Evolutionary conservation across 2,888 invertebrate genomes (phyloP).

Genomic region (Sarcophaga caerulescens): DNA sequence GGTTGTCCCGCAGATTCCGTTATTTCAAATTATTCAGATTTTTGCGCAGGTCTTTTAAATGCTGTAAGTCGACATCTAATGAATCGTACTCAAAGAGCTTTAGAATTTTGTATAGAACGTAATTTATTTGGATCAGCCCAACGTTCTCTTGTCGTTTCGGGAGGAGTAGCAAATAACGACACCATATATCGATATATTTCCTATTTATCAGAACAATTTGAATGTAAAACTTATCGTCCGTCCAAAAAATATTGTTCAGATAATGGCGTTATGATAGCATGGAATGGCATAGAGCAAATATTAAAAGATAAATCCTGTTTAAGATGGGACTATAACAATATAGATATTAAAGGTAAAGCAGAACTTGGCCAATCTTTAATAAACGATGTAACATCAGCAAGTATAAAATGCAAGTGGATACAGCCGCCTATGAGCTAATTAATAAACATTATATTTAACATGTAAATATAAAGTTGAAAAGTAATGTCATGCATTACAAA

Average conservation of each 20-base stretch:
- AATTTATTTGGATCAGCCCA: slow-evolving; percentile 83
- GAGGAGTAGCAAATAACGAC: slow-evolving; percentile 97
- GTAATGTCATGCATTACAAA: not conserved
- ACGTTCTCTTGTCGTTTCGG: slow-evolving; percentile 89
- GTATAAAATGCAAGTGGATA: slow-evolving; percentile 80
- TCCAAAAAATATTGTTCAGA: slow-evolving; percentile 95
- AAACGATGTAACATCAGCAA: slow-evolving; percentile 72
- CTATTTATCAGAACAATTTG: slow-evolving; percentile 85
- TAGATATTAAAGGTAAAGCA: slow-evolving; percentile 81
- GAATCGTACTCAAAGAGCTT: slow-evolving; percentile 91
- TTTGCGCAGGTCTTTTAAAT: slow-evolving; percentile 93
- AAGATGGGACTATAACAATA: slow-evolving; percentile 81
- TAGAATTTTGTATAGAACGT: slow-evolving; percentile 86
- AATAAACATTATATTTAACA: too few relatives aligned
- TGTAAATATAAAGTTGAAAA: too few relatives aligned
- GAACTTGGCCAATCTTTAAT: slow-evolving; percentile 73
- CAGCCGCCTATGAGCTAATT: slow-evolving; percentile 64
- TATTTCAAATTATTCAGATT: slow-evolving; percentile 88
- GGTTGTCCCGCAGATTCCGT: slow-evolving; percentile 85
- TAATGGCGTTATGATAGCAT: slow-evolving; percentile 99
- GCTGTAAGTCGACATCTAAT: slow-evolving; percentile 89
- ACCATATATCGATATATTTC: slow-evolving; percentile 88
- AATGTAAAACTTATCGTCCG: slow-evolving; percentile 87
- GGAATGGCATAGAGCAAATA: slow-evolving; percentile 95
- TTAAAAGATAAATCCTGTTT: slow-evolving; percentile 60